These are phyloP conservation scores for Andricus grossulariae DNA, from an alignment of 1,140 invertebrate genomes.

Conservation along the genomic window DNA sequence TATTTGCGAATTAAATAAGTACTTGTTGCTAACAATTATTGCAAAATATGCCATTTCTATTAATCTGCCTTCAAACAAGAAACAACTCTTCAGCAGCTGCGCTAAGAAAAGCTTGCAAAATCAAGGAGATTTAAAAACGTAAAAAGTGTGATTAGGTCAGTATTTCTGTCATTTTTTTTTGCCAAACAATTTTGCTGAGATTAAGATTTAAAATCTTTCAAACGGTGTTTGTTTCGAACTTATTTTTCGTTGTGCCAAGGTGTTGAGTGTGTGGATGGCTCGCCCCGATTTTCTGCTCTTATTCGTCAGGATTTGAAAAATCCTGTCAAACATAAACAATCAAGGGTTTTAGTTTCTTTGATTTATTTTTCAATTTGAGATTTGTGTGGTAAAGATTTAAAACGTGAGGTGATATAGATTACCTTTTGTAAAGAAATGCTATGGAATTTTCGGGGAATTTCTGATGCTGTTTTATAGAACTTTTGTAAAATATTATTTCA, in stretches of 20 bases:
- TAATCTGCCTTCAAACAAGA: slow-evolving; percentile 1
- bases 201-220: slow-evolving; percentile 22
- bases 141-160: background rate
- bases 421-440: too few relatives aligned
- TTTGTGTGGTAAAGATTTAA: background rate
- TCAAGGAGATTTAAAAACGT: background rate
- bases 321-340: slow-evolving; percentile 60
- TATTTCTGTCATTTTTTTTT: background rate
- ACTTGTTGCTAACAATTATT: background rate
- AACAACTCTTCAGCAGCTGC: slow-evolving; percentile 9
- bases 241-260: slow-evolving; percentile 56
- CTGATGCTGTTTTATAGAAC: too few relatives aligned
- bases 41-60: background rate
- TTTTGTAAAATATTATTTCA: too few relatives aligned
- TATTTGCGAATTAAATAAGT: background rate
- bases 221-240: slow-evolving; percentile 54
- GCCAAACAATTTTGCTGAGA: background rate
- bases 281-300: slow-evolving; percentile 43
- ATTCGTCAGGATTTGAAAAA: slow-evolving; percentile 44
- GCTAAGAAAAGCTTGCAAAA: slow-evolving; percentile 22
- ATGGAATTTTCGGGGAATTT: too few relatives aligned
- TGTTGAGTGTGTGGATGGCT: slow-evolving; percentile 43
- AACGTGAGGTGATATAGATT: too few relatives aligned
- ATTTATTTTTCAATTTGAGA: background rate
- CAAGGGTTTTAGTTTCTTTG: slow-evolving; percentile 41